These are phyloP conservation scores for Caligus rogercresseyi DNA, from an alignment of 1,140 invertebrate genomes.

Conservation along the genomic window DNA sequence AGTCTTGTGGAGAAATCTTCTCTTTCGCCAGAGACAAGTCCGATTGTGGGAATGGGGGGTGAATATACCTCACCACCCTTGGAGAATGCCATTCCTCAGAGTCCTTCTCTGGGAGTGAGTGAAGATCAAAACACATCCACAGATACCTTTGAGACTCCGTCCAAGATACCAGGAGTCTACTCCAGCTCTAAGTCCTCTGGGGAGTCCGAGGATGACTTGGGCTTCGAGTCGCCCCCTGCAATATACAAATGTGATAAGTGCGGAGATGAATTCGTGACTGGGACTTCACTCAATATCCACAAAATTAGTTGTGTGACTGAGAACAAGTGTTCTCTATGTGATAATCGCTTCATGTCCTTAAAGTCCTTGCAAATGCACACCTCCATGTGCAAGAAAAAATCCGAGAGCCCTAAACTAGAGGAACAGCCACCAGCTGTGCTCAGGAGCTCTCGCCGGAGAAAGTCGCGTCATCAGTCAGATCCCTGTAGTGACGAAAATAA, in stretches of 20 bases:
- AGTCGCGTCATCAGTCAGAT: background rate
- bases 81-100: background rate
- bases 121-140: background rate
- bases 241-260: conserved; percentile 12
- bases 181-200: background rate
- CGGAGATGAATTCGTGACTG: conserved; percentile 7
- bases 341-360: conserved; percentile 3
- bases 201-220: background rate
- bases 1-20: background rate
- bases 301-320: background rate
- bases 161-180: background rate
- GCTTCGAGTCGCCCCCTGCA: too few relatives aligned
- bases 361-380: conserved; percentile 5
- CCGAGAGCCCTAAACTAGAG: background rate
- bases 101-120: background rate
- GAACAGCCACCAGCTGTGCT: background rate
- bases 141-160: background rate
- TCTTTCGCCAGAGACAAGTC: background rate
- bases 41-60: background rate
- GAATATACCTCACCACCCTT: background rate
- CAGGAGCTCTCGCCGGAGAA: background rate
- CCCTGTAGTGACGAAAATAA: background rate
- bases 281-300: conserved; percentile 13
- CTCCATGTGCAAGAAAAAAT: conserved; percentile 8
- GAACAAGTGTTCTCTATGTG: background rate